Conservation (phyloP, 2,113 vertebrate species). For the Corythornis cristatus region DNA sequence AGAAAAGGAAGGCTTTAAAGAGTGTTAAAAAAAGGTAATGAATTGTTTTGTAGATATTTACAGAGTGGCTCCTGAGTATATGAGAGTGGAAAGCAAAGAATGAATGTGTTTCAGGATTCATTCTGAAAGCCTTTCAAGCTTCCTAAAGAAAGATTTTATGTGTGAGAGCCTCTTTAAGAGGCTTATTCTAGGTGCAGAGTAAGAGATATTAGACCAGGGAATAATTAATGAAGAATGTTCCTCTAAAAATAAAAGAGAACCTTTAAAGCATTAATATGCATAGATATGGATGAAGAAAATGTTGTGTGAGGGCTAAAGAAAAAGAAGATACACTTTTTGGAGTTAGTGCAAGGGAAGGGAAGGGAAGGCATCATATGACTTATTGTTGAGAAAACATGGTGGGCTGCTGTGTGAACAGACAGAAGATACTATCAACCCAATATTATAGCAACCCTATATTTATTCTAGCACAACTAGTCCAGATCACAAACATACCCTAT, state of each 20-base stretch:
- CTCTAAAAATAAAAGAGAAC: background rate
- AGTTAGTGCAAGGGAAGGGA: background rate
- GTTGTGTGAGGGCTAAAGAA: background rate
- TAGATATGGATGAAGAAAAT: background rate
- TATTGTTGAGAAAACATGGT: background rate
- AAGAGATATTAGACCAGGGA: background rate
- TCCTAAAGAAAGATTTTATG: background rate
- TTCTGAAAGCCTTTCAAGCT: background rate
- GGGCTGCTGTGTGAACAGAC: background rate
- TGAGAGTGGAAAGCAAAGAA: background rate
- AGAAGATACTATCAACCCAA: background rate
- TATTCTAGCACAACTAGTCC: background rate
- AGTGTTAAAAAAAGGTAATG: background rate
- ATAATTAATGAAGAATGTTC: background rate
- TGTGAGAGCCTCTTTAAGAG: background rate
- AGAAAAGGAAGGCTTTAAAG: background rate
- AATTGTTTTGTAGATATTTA: background rate
- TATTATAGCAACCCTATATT: background rate
- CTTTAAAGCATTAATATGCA: background rate
- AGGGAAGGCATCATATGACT: background rate
- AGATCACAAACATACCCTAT: background rate
- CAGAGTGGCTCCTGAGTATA: background rate
- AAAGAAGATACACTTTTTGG: background rate
- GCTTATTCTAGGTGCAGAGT: background rate
- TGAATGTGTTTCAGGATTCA: background rate